phyloP scores from a whole-genome alignment of 2,888 invertebrate species.

The Caenorhabditis virilis region DNA sequence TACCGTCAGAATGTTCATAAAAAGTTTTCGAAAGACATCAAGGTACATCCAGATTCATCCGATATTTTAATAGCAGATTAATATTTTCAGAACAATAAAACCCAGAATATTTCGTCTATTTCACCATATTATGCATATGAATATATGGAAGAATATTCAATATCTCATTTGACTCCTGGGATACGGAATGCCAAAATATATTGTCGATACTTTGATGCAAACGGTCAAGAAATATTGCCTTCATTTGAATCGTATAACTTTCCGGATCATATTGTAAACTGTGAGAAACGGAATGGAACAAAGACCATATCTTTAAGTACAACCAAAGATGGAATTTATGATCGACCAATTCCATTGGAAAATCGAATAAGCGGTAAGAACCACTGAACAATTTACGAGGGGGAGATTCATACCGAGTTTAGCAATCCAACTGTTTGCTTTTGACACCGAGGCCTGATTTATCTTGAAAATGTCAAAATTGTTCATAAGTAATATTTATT shows the following conservation, averaged over 20 bases:
- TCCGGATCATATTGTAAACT: conserved; percentile 14
- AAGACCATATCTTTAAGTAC: conserved; percentile 17
- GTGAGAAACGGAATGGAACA: conserved; percentile 13
- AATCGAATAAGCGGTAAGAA: conserved; percentile 9
- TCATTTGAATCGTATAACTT: conserved; percentile 4
- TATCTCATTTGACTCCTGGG: conserved; percentile 2
- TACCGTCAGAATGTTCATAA: too few relatives aligned
- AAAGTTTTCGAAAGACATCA: too few relatives aligned
- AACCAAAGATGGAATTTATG: not conserved
- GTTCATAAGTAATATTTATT: too few relatives aligned
- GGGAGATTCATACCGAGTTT: too few relatives aligned
- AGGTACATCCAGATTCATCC: too few relatives aligned
- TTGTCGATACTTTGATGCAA: conserved; percentile 16
- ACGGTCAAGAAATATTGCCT: conserved; percentile 1
- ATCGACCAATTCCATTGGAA: conserved; percentile 4
- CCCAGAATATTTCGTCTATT: too few relatives aligned
- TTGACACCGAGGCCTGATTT: too few relatives aligned
- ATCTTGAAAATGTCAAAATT: too few relatives aligned
- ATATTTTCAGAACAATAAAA: too few relatives aligned
- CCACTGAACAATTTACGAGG: too few relatives aligned
- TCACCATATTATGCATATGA: conserved; percentile 11
- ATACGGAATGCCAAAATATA: conserved; percentile 8
- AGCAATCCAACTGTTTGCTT: too few relatives aligned
- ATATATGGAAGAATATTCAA: conserved; percentile 1
- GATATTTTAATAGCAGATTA: too few relatives aligned